Base-by-base conservation (phyloP, 64 coral and sea anemone genomes). In the Actinia equina region DNA sequence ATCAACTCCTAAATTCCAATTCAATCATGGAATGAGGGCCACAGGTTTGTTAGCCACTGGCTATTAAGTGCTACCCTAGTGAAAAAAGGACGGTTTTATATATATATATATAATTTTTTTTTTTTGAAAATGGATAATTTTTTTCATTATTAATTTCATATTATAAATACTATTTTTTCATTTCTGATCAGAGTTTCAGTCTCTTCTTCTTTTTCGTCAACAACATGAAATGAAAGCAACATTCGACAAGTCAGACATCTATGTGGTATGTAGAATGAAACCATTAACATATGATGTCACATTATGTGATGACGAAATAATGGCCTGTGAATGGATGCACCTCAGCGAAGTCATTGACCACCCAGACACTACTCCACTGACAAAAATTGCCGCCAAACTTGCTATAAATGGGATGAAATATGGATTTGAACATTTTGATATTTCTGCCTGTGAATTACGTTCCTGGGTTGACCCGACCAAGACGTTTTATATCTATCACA, bases 341-440 rank as follows among this genome's bases (percentile, higher is more conserved):
- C 80, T 96, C 43, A 79, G 53, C 42, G 77, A 86, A 12, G 69
- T 96, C 58, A 43, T 96, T 52, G 43, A 82, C 19, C 91, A 92
- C 20, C 51, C 86, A 51, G 94, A 96, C 55, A 96, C 94, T 18
- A 89, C 91, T 19, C 91, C 94, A 17, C 62, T 93, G 45, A 89
- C 86, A 82, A 93, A 93, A 44, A 23, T 96, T 67, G 94, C 86
- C 11, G 89, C 91, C 43, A 96, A 92, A 52, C 23, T 96, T 27
- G 88, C 89, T 6, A 43, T 84, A 44, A 71, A 90, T 70, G 94
- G 94, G 84, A 43, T 96, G 54, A 82, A 90, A 43, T 86, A 93
- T 93, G 94, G 94, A 15, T 93, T 90, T 90, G 77, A 96, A 93
- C 86, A 93, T 86, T 90, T 96, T 90, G 94, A 96, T 25, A 90